Evolutionary conservation across 1,140 invertebrate species (phyloP).

Genomic region (Drosophila ironensis): DNA sequence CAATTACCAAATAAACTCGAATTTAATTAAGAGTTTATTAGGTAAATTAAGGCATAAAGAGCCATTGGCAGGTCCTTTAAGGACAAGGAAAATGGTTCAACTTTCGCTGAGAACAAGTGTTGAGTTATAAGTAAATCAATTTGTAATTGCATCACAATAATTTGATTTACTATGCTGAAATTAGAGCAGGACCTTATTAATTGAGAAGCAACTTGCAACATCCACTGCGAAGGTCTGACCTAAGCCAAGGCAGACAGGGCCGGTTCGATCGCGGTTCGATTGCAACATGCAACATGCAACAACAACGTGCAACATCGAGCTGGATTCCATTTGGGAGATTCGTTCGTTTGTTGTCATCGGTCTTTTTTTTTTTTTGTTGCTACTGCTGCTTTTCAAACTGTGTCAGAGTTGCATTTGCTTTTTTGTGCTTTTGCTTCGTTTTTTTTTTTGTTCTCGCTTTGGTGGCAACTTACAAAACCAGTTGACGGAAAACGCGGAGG

Average conservation of each 20-base stretch:
- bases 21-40: too few species aligned
- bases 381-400: constrained; percentile 27
- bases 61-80: too few species aligned
- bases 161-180: too few species aligned
- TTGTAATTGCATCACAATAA: too few species aligned
- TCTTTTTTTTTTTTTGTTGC: constrained; percentile 17
- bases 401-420: constrained; percentile 32
- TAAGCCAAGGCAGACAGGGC: constrained; percentile 2
- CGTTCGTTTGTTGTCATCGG: constrained; percentile 14
- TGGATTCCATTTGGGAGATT: constrained; percentile 1
- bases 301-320: constrained; percentile 5
- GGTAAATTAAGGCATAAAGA: too few species aligned
- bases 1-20: constrained; percentile 59
- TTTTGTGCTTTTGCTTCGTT: background rate
- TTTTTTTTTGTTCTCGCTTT: background rate
- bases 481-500: constrained; percentile 25
- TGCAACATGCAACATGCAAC: constrained; percentile 13
- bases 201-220: too few species aligned
- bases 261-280: constrained; percentile 24
- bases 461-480: constrained; percentile 39
- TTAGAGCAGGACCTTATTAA: too few species aligned
- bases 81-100: too few species aligned
- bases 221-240: constrained; percentile 17
- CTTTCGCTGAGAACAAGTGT: too few species aligned
- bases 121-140: too few species aligned